Evolutionary conservation across 2,797 vertebrate species (phyloP).

Genomic region (Syncerus caffer): DNA sequence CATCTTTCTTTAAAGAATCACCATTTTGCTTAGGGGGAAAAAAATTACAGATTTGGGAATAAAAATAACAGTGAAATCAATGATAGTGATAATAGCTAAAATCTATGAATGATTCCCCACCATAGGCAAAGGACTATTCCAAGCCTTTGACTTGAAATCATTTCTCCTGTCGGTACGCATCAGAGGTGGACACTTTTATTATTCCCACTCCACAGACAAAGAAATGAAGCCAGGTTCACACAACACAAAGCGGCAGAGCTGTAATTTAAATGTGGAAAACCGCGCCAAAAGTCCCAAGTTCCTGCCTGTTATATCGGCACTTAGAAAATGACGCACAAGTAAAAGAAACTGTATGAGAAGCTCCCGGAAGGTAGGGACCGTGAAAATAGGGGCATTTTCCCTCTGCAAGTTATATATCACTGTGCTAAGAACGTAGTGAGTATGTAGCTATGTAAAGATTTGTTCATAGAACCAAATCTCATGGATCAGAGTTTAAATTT

Average conservation of each 20-base stretch:
- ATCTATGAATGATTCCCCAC: background rate
- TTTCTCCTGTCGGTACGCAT: background rate
- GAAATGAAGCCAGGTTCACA: background rate
- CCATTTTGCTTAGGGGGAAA: background rate
- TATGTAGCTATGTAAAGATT: background rate
- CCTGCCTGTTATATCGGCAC: background rate
- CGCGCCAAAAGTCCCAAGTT: background rate
- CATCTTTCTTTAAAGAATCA: background rate
- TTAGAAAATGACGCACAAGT: background rate
- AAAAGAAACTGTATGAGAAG: background rate
- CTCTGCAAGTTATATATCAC: background rate
- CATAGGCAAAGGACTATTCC: background rate
- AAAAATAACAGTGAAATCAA: background rate
- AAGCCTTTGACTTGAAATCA: background rate
- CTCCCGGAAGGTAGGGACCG: too few species aligned
- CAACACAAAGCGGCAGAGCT: background rate
- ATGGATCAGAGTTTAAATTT: background rate
- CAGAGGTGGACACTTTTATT: background rate
- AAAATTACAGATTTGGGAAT: background rate
- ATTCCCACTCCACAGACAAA: background rate
- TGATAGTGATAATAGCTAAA: background rate
- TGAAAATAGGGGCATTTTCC: background rate
- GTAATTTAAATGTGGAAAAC: fast-evolving
- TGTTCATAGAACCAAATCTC: background rate
- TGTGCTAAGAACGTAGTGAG: background rate